Conservation (phyloP, 2,888 invertebrate species). For the Netelia virgata region DNA sequence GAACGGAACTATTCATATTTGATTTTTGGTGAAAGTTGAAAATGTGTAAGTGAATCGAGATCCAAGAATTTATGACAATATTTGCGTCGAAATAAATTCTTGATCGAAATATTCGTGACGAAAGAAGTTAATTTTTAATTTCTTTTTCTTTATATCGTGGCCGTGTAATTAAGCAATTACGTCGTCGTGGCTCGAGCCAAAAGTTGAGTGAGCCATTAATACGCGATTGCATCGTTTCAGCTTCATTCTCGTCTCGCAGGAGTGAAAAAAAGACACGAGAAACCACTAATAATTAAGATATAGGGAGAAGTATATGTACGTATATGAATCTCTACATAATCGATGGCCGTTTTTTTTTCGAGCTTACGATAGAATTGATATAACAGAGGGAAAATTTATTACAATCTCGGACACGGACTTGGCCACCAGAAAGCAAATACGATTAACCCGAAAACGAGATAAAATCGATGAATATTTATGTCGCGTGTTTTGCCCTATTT, state of each 20-base stretch:
- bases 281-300: conserved; percentile 72
- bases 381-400: conserved; percentile 29
- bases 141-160: conserved; percentile 23
- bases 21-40: not conserved
- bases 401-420: conserved; percentile 14
- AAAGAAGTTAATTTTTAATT: conserved; percentile 19
- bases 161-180: conserved; percentile 61
- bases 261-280: conserved; percentile 67
- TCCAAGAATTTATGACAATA: conserved; percentile 22
- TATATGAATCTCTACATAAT: conserved; percentile 20
- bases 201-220: conserved; percentile 67
- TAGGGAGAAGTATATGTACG: conserved; percentile 14
- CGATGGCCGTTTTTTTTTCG: conserved; percentile 29
- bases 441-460: conserved; percentile 46
- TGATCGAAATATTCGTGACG: conserved; percentile 27
- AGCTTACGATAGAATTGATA: conserved; percentile 19
- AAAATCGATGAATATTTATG: conserved; percentile 71
- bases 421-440: conserved; percentile 4
- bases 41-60: conserved; percentile 29
- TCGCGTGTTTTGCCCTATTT: conserved; percentile 68
- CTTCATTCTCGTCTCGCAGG: conserved; percentile 3
- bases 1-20: not conserved
- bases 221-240: conserved; percentile 55
- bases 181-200: conserved; percentile 41
- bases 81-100: conserved; percentile 3